Percentiles rank a stretch among this genome's conserved stretches.
Evolutionary conservation across 2,797 vertebrate genomes (phyloP).

Genomic region (Melanitta fusca): DNA sequence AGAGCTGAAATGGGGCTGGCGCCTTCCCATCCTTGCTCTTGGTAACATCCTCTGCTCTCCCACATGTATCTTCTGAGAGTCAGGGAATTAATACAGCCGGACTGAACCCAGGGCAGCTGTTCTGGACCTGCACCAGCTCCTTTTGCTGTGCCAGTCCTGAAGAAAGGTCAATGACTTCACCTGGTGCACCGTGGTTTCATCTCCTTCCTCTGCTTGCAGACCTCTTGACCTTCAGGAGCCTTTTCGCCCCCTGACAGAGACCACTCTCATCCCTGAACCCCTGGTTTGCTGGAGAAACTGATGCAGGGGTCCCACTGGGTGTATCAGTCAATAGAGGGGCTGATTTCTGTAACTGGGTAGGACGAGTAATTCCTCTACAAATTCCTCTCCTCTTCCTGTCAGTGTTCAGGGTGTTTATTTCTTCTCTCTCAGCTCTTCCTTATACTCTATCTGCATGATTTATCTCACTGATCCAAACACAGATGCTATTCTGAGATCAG

Average conservation of each 20-base stretch:
- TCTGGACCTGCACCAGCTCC: neutral
- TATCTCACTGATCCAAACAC: neutral
- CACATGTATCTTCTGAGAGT: neutral
- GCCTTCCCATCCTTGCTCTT: neutral
- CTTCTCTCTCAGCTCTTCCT: neutral
- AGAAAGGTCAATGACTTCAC: neutral
- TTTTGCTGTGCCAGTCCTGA: neutral
- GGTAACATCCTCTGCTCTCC: neutral
- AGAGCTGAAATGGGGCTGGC: neutral
- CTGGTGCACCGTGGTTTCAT: neutral
- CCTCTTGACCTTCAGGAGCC: neutral
- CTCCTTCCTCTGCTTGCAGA: neutral
- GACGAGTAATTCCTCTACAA: neutral
- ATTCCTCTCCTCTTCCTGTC: neutral
- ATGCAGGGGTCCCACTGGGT: accelerated
- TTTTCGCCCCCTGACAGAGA: neutral
- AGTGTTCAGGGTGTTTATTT: neutral
- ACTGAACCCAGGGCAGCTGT: neutral
- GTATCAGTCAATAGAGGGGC: neutral
- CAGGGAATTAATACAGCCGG: neutral
- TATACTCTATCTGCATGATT: neutral
- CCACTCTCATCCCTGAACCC: accelerated
- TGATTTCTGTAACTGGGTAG: neutral
- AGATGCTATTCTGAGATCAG: neutral
- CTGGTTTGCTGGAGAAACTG: accelerated